phyloP scores from a whole-genome alignment of 2,888 invertebrate species.

The Volucella inflata region DNA sequence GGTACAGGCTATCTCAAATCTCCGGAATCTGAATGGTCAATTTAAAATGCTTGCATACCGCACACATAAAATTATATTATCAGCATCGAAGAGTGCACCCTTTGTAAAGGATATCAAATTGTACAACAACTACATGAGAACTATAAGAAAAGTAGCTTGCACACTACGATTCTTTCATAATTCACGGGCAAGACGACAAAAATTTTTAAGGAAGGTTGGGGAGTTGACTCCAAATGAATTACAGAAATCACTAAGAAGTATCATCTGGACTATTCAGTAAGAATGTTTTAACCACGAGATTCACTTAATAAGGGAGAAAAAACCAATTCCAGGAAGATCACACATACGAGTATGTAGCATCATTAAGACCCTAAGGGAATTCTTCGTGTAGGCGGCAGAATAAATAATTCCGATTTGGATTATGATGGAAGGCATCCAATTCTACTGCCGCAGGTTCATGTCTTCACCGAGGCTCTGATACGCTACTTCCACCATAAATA shows the following conservation, averaged over 20 bases:
- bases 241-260: too few species aligned
- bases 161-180: not conserved
- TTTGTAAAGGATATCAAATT: conserved; percentile 2
- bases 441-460: conserved; percentile 10
- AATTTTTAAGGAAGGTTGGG: too few species aligned
- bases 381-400: conserved; percentile 26
- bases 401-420: conserved; percentile 9
- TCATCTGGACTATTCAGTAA: conserved; percentile 1
- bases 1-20: conserved; percentile 1
- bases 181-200: too few species aligned
- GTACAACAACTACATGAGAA: conserved; percentile 2
- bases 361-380: not conserved
- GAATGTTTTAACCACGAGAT: conserved; percentile 1
- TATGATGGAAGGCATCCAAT: conserved; percentile 16
- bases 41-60: not conserved
- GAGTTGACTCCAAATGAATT: too few species aligned
- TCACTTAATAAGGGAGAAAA: not conserved
- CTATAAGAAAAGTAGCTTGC: conserved; percentile 9
- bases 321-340: conserved; percentile 18
- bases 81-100: not conserved
- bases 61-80: conserved; percentile 2
- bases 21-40: not conserved
- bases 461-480: conserved; percentile 6
- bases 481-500: not conserved
- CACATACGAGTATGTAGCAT: conserved; percentile 23